These are phyloP conservation scores for Mylabris phalerata DNA, from an alignment of 1,140 invertebrate genomes.

Conservation along the genomic window DNA sequence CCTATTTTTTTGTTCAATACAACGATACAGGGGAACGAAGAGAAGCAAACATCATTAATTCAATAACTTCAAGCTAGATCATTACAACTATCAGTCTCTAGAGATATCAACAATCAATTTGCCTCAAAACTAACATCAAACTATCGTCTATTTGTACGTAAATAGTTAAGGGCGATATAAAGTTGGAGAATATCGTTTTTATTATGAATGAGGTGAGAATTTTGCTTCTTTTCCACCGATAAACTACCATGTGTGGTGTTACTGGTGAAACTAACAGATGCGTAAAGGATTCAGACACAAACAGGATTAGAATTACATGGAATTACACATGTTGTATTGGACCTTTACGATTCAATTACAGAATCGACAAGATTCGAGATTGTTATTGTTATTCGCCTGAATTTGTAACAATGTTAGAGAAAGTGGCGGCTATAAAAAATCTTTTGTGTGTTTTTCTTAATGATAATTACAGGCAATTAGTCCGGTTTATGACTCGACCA, in stretches of 20 bases:
- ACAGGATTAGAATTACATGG: slow-evolving; percentile 15
- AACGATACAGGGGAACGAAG: background rate
- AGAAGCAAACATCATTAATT: background rate
- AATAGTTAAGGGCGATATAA: background rate
- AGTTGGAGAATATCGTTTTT: background rate
- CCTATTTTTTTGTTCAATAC: background rate
- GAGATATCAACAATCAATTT: background rate
- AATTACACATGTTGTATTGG: slow-evolving; percentile 14
- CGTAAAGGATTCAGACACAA: slow-evolving; percentile 9
- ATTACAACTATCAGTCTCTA: no score
- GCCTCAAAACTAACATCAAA: background rate
- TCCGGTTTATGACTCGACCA: slow-evolving; percentile 8
- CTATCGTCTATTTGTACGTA: background rate
- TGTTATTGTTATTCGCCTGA: no score
- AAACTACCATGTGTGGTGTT: background rate
- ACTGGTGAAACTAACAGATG: slow-evolving; percentile 4
- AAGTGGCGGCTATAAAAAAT: no score
- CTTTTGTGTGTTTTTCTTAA: background rate
- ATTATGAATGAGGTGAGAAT: background rate
- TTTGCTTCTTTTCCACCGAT: background rate
- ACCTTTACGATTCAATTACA: slow-evolving; percentile 11
- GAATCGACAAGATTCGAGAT: background rate
- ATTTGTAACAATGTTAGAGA: no score
- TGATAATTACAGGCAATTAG: slow-evolving; percentile 11
- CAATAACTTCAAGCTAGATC: no score